phyloP scores from a whole-genome alignment of 1,140 invertebrate species.

The Eupristina koningsbergeri region DNA sequence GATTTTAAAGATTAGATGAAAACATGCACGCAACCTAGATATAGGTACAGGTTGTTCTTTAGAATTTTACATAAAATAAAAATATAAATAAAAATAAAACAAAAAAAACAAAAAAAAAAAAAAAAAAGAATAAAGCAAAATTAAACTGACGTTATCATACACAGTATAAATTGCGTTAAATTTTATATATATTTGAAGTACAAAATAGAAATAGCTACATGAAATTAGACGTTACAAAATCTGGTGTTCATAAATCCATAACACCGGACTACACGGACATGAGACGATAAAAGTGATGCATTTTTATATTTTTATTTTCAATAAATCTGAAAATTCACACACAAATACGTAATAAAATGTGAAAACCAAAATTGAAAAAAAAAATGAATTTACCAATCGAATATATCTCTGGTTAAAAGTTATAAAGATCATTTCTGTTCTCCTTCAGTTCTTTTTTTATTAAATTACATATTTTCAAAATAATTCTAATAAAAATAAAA shows the following conservation, averaged over 20 bases:
- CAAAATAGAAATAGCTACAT: conserved; percentile 36
- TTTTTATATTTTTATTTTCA: conserved; percentile 17
- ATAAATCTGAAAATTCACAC: conserved; percentile 1
- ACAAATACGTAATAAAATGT: neutral
- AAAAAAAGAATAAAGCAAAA: neutral
- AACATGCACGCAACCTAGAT: conserved; percentile 5
- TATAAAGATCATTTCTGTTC: conserved; percentile 26
- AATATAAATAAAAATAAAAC: no score
- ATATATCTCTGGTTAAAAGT: neutral
- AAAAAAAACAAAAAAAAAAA: no score
- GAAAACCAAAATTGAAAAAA: neutral
- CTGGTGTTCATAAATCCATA: conserved; percentile 73
- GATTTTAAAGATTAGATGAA: neutral
- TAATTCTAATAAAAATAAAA: no score
- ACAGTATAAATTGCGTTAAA: neutral
- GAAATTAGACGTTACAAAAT: conserved; percentile 44
- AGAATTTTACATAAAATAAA: no score
- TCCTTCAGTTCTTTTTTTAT: neutral
- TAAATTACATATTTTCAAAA: no score
- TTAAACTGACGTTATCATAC: neutral
- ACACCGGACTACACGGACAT: conserved; percentile 63
- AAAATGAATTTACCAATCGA: neutral
- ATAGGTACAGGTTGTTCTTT: neutral
- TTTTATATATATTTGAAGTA: conserved; percentile 11
- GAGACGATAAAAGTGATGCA: conserved; percentile 51